Base-by-base conservation (phyloP, 2,888 invertebrate genomes). In the Drosophila bunnanda region DNA sequence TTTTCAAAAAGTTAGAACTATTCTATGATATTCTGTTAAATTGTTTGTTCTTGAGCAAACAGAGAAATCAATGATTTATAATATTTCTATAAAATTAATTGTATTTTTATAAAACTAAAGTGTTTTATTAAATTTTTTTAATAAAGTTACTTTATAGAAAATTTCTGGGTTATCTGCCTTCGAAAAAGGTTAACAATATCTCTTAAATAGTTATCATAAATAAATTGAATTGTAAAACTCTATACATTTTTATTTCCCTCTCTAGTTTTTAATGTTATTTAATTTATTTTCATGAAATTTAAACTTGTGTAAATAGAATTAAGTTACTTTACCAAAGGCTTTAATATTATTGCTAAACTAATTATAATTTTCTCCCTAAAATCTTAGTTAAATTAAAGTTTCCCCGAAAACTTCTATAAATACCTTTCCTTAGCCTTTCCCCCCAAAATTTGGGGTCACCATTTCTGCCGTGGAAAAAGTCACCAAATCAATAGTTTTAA, bases 401-500 rank as follows among this genome's bases (percentile, higher is more conserved):
- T 15, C 20, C 13, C 17, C 12, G 0, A 15, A 8, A 1, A 1
- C 8, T 25, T 4, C 12, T 12, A 1, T 6, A 10, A 46, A 28
- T 25, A 5, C 12, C 10, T 30, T 4, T 30, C 13, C 5, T 48
- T 17, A n/a, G n/a, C 32, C 17, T 32, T 20, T 9, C 9, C 7
- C 17, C 15, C 12, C 36, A n/a, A 13, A 32, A 13, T 20, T 20
- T 50, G 50, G 50, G 32, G 50, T 50, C 50, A 50, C 50, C 13
- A 50, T 34, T 34, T 20, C 32, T 15, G 32, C 15, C 5, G 20
- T 2, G 25, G 17, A 22, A 50, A 50, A 34, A 50, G 50, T 50
- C 50, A 50, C 52, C 52, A 34, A 53, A 53, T 53, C 52, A 53
- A 53, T 53, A 53, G 32, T 53, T 36, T 53, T 53, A 36, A 36